Evolutionary conservation across 2,797 vertebrate species (phyloP).

Genomic region (Acrossocheilus wenchowensis): DNA sequence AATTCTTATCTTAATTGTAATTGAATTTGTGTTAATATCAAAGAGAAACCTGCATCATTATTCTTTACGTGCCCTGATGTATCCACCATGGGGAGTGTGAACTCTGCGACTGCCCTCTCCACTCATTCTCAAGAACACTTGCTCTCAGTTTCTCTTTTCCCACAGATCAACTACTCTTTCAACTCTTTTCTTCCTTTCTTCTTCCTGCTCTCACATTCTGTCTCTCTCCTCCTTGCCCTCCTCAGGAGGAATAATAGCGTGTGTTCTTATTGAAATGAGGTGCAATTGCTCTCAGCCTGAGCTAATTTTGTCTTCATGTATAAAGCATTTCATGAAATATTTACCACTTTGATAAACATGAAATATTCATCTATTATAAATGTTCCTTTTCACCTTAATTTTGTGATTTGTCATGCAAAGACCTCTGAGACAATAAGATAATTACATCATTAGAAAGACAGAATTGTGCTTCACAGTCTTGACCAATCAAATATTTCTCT

Average conservation of each 20-base stretch:
- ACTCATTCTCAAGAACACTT: slow-evolving; percentile 17
- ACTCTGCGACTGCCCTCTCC: background rate
- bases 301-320: slow-evolving; percentile 60
- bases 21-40: background rate
- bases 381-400: slow-evolving; percentile 46
- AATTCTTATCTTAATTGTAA: background rate
- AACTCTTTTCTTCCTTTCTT: slow-evolving; percentile 20
- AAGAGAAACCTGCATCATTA: background rate
- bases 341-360: slow-evolving; percentile 56
- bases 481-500: background rate
- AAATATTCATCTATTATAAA: slow-evolving; percentile 53
- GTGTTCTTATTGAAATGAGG: slow-evolving; percentile 51
- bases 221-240: background rate
- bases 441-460: background rate
- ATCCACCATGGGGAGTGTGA: slow-evolving; percentile 2
- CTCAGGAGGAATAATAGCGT: slow-evolving; percentile 30
- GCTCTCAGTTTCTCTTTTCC: slow-evolving; percentile 18
- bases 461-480: background rate
- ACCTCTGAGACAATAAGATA: background rate
- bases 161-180: background rate
- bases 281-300: slow-evolving; percentile 51
- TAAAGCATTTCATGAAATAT: slow-evolving; percentile 62
- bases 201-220: background rate
- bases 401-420: slow-evolving; percentile 32
- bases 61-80: background rate